Evolutionary conservation across 2,888 invertebrate genomes (phyloP).

Genomic region (Stenichneumon culpator): DNA sequence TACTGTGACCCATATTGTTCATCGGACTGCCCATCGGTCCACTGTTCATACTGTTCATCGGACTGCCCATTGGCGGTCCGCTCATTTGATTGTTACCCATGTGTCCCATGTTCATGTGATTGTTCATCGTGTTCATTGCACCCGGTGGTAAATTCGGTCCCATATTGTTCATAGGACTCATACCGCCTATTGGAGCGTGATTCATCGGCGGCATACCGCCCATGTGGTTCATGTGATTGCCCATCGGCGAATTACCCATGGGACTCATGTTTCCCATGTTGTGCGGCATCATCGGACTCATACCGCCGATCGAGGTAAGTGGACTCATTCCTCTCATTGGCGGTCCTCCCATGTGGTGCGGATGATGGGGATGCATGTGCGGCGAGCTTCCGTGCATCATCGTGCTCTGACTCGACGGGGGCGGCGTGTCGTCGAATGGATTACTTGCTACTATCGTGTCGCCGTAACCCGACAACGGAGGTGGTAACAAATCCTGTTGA

Average conservation of each 20-base stretch:
- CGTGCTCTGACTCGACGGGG: slow-evolving; percentile 85
- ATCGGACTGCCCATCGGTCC: slow-evolving; percentile 89
- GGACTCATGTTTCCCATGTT: slow-evolving; percentile 84
- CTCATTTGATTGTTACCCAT: slow-evolving; percentile 85
- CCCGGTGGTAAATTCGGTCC: slow-evolving; percentile 91
- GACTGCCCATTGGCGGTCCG: slow-evolving; percentile 89
- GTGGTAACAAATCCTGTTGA: slow-evolving; percentile 92
- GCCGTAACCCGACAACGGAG: slow-evolving; percentile 94
- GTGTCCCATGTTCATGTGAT: slow-evolving; percentile 85
- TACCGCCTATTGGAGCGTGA: slow-evolving; percentile 88
- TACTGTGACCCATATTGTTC: slow-evolving; percentile 88
- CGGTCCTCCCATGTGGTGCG: slow-evolving; percentile 88
- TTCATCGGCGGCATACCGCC: slow-evolving; percentile 87
- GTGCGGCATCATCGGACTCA: slow-evolving; percentile 85
- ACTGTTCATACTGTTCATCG: slow-evolving; percentile 85
- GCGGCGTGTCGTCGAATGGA: slow-evolving; percentile 96
- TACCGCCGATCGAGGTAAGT: slow-evolving; percentile 85
- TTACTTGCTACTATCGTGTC: slow-evolving; percentile 98
- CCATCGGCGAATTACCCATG: slow-evolving; percentile 83
- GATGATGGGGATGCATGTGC: slow-evolving; percentile 86
- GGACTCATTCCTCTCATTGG: slow-evolving; percentile 90
- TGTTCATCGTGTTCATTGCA: slow-evolving; percentile 86
- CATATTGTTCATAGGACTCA: slow-evolving; percentile 90
- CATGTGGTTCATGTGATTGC: slow-evolving; percentile 88
- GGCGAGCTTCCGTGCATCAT: slow-evolving; percentile 86